These are phyloP conservation scores for Mycteria americana DNA, from an alignment of 2,797 vertebrate species.

Conservation along the genomic window DNA sequence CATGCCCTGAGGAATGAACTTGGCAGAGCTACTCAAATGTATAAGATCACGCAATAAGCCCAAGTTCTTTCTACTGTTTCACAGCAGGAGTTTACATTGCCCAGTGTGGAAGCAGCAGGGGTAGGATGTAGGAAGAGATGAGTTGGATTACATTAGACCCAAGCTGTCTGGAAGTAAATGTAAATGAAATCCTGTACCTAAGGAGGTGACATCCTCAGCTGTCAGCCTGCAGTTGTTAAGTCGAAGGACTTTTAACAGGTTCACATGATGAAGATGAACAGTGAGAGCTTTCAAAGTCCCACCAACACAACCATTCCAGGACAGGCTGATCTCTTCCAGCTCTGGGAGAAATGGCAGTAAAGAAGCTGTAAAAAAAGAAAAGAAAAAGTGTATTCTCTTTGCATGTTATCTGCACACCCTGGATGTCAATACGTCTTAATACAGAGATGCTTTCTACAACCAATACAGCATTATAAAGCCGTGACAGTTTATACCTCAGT, in stretches of 20 bases:
- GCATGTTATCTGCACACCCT: background rate
- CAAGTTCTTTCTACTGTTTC: background rate
- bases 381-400: background rate
- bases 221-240: conserved; percentile 84
- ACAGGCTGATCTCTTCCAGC: conserved; percentile 85
- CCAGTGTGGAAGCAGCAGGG: background rate
- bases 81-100: background rate
- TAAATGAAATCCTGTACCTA: conserved; percentile 74
- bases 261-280: conserved; percentile 76
- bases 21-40: background rate
- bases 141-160: background rate
- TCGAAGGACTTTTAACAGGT: conserved; percentile 77
- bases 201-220: conserved; percentile 76
- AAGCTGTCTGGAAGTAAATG: conserved; percentile 8
- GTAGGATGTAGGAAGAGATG: background rate
- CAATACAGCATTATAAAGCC: background rate
- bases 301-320: conserved; percentile 88
- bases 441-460: background rate
- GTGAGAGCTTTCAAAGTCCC: conserved; percentile 78
- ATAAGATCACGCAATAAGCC: background rate
- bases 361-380: background rate
- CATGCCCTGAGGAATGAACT: background rate
- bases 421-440: background rate
- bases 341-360: conserved; percentile 77
- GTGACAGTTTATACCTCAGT: background rate